Base-by-base conservation (phyloP, 2,113 vertebrate species). In the Pipa parva region DNA sequence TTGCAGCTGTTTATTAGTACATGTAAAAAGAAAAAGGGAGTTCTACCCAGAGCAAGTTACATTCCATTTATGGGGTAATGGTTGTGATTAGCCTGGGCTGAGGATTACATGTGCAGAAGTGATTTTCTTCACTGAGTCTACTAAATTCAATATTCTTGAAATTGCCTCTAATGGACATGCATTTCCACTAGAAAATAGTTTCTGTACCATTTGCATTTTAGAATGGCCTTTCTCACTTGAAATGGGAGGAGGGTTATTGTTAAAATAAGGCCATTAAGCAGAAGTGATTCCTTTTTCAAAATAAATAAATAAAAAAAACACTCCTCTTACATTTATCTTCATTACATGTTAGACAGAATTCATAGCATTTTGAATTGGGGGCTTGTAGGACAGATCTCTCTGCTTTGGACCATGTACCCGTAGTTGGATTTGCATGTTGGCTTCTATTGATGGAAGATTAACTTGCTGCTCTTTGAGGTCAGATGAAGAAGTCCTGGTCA, bases 171-270 rank as follows among this genome's bases (percentile, higher is more conserved):
- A 27, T 59, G 63, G 61, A 39, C 64, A 56, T 36, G 15, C 1
- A 4, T 63, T 63, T 58, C 55, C 15, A 28, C 63, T 65, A 61
- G 59, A 57, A 52, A 70, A 71, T 74, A 39, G 33, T 76, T 80
- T 84, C 28, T 26, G 36, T 28, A 33, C n/a, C 64, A 57, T 67
- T 59, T 67, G 42, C 54, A 67, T 59, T 42, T 58, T 48, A 46
- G 8, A 24, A 27, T 26, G 54, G 13, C 50, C 25, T 50, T 68
- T 26, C 42, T 50, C 26, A 6, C n/a, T 13, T 29, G 20, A 61
- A 61, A 69, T 24, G 22, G 48, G 48, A 45, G 48, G 58, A 70
- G 58, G 57, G 20, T 52, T 31, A 36, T 25, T 25, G 46, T 26
- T 60, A 39, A 15, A 56, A 56, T 29, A 37, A 50, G 48, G 52